Conservation (phyloP, 2,888 invertebrate species). For the Lasioglossum calceatum region DNA sequence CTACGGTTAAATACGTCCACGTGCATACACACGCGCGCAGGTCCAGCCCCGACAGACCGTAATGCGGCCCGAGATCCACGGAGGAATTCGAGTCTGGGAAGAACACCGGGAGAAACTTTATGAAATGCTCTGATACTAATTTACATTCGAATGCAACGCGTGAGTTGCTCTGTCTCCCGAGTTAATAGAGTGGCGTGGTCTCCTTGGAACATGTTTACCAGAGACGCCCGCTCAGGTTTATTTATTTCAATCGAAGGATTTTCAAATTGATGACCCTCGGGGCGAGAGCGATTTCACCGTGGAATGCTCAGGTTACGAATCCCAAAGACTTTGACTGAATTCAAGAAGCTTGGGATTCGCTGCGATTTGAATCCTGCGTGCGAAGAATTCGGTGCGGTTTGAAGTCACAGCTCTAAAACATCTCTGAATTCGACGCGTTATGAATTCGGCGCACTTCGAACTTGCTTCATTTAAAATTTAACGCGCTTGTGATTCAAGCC, state of each 20-base stretch:
- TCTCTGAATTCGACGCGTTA: background rate
- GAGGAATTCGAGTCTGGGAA: slow-evolving; percentile 26
- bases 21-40: slow-evolving; percentile 19
- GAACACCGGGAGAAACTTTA: slow-evolving; percentile 14
- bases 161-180: background rate
- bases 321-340: background rate
- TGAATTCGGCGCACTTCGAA: background rate
- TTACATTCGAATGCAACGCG: slow-evolving; percentile 18
- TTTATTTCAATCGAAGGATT: background rate
- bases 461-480: background rate
- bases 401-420: no score
- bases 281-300: background rate
- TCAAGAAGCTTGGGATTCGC: background rate
- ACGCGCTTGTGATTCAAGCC: background rate
- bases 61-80: slow-evolving; percentile 20
- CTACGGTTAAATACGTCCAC: slow-evolving; percentile 42
- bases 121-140: slow-evolving; percentile 16
- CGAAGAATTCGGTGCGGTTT: no score
- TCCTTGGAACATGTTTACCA: background rate
- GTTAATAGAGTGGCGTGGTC: slow-evolving; percentile 8
- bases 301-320: background rate
- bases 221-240: background rate
- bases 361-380: no score
- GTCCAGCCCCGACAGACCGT: slow-evolving; percentile 14
- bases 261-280: background rate